Base-by-base conservation (phyloP, 2,113 vertebrate species). In the Sorex fumeus region DNA sequence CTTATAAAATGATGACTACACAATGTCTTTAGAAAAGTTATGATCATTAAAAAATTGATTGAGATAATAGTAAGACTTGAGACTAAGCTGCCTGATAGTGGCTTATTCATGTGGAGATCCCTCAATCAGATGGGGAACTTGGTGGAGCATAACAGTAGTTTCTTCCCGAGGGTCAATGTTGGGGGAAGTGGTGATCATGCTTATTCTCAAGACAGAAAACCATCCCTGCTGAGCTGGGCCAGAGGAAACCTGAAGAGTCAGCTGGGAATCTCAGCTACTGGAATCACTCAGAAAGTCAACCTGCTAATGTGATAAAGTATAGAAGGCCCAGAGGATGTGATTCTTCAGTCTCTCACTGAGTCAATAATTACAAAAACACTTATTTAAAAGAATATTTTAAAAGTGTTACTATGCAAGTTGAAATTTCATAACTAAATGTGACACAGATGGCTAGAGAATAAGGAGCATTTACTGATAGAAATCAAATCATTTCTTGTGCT, bases 381-480 rank as follows among this genome's bases (percentile, higher is more conserved):
- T 50, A 75, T 32, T 78, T 0, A 0, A 87, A 70, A 69, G 40
- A 74, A 47, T 84, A 86, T 84, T 93, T 93, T 75, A 3, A 62
- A 89, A 91, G 88, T 40, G 64, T 69, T 93, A 84, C 74, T 91
- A 94, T 82, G 50, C 28, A 47, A 96, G 81, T 75, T 94, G 91
- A 69, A 71, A 80, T 91, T 95, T 91, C 66, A 62, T 93, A 95
- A 91, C 64, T 88, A 94, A 95, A 96, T 87, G 79, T 85, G 94
- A 88, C 92, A 93, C 85, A 95, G 95, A 75, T 85, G 75, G 82
- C 60, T 43, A 88, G 30, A 75, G 83, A 75, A 90, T 40, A 36
- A 83, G 71, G 80, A 85, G 88, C 88, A 84, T 76, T 76, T 77
- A 69, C 50, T 43, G 80, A 84, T 69, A 91, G 82, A 91, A 88